A percentile compares a stretch with the other conserved stretches of the same genome.
These are phyloP conservation scores for Neolamprologus cancellatus DNA, from an alignment of 2,113 vertebrate genomes.

Conservation along the genomic window DNA sequence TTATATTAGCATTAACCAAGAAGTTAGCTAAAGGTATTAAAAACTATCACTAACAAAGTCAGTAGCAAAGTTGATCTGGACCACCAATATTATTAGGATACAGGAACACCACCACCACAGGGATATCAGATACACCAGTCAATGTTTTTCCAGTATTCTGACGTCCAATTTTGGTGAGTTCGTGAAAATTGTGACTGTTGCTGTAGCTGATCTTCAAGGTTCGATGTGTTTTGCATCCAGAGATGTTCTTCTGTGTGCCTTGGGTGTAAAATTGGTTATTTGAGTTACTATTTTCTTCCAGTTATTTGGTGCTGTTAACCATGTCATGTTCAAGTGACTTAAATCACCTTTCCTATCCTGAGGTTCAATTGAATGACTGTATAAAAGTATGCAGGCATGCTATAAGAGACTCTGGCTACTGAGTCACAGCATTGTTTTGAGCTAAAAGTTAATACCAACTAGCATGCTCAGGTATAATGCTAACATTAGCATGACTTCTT, in stretches of 20 bases:
- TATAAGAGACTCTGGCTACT: background rate
- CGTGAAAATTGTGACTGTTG: background rate
- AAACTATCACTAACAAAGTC: background rate
- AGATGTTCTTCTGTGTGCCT: background rate
- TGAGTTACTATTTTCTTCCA: background rate
- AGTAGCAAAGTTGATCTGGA: background rate
- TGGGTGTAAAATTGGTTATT: background rate
- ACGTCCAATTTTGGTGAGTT: background rate
- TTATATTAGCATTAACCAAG: background rate
- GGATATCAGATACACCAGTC: background rate
- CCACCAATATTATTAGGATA: background rate
- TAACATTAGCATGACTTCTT: background rate
- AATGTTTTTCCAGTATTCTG: background rate
- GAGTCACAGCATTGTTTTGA: background rate
- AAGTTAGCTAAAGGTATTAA: background rate
- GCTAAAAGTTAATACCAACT: background rate
- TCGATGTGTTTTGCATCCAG: background rate
- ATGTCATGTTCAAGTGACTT: background rate
- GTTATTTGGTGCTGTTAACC: background rate
- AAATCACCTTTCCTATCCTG: background rate
- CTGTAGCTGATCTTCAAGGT: background rate
- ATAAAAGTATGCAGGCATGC: background rate
- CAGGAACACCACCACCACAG: background rate
- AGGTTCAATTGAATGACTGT: background rate
- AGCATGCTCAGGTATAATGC: background rate